phyloP scores from a whole-genome alignment of 2,113 vertebrate species.

The Pterocles orientalis region DNA sequence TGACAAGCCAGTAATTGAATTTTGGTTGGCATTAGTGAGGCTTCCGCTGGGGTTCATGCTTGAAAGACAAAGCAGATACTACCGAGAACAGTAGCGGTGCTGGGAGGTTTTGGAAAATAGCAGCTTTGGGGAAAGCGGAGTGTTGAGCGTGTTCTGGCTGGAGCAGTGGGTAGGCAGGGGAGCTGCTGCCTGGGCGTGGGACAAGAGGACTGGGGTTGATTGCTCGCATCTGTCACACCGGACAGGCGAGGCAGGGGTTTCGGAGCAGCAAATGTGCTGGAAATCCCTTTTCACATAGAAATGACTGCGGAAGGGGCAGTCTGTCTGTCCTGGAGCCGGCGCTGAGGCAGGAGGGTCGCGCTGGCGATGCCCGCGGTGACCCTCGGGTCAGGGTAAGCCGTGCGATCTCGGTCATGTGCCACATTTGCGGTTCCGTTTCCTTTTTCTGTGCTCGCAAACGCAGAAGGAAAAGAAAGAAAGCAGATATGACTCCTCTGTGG shows the following conservation, averaged over 20 bases:
- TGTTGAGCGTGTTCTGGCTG: not conserved
- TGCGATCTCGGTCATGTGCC: fast-evolving
- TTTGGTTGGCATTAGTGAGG: not conserved
- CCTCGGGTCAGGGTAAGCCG: not conserved
- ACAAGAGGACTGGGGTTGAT: too few species aligned
- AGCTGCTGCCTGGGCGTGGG: too few species aligned
- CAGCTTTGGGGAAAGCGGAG: not conserved
- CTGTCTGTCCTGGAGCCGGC: not conserved
- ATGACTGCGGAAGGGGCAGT: fast-evolving
- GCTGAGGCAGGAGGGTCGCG: too few species aligned
- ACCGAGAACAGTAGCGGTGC: fast-evolving
- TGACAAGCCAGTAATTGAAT: conserved; percentile 30
- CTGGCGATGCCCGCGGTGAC: not conserved
- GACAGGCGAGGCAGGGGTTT: not conserved
- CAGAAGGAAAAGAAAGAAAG: not conserved
- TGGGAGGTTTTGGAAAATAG: not conserved
- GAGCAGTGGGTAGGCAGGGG: not conserved
- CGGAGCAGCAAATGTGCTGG: fast-evolving
- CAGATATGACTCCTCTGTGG: fast-evolving
- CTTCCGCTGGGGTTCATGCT: not conserved
- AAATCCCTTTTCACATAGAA: fast-evolving
- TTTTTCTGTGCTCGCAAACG: not conserved
- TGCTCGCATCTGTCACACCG: not conserved
- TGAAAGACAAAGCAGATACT: not conserved
- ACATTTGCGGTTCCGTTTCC: fast-evolving